A percentile compares a stretch with the other conserved stretches of the same genome.
Evolutionary conservation across 1,140 invertebrate species (phyloP).

Genomic region (Wiebesia pumilae): DNA sequence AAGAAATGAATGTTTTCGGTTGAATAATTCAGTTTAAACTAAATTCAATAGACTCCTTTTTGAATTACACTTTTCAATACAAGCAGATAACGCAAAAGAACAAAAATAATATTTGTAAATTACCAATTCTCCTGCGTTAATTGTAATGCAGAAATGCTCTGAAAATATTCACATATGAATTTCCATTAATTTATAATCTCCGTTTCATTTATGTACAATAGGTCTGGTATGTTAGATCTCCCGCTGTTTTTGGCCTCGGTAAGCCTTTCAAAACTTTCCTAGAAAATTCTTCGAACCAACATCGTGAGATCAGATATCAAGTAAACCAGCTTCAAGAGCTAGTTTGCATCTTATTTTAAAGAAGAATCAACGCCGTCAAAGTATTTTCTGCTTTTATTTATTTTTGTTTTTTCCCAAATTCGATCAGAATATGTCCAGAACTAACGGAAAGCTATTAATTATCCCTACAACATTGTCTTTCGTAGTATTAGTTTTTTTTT

Average conservation of each 20-base stretch:
- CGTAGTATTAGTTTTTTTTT: neutral
- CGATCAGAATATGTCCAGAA: neutral
- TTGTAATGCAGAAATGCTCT: conserved; percentile 1
- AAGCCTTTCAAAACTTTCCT: neutral
- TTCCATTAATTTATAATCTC: conserved; percentile 33
- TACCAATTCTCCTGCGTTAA: neutral
- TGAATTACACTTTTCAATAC: neutral
- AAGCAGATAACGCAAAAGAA: neutral
- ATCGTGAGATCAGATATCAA: conserved; percentile 14
- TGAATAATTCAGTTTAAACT: neutral
- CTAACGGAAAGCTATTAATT: neutral
- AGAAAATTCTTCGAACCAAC: conserved; percentile 15
- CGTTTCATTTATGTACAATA: neutral
- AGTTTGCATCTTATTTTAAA: conserved; percentile 10
- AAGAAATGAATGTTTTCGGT: neutral
- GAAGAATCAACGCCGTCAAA: neutral
- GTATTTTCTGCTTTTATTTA: neutral
- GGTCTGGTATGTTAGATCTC: neutral
- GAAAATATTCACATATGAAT: conserved; percentile 44
- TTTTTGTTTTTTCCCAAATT: neutral
- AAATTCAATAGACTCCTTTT: neutral
- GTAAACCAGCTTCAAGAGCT: neutral
- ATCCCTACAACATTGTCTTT: neutral
- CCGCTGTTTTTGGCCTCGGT: conserved; percentile 13
- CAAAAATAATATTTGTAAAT: conserved; percentile 44